Conservation (phyloP, 2,888 invertebrate species). For the Lithophane semibrunnea region DNA sequence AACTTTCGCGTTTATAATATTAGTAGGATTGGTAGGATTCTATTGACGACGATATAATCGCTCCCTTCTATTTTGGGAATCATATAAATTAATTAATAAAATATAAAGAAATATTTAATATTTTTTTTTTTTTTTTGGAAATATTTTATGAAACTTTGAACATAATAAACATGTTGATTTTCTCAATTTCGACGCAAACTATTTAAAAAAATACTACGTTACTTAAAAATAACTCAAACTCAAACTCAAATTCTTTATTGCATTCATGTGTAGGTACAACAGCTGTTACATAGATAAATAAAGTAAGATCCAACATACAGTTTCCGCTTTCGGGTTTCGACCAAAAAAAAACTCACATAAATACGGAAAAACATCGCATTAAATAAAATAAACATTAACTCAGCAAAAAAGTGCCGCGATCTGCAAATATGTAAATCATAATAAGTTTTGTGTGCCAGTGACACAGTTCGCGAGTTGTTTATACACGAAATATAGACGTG, state of each 20-base stretch:
- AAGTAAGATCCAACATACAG: too few relatives aligned
- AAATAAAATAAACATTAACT: conserved; percentile 31
- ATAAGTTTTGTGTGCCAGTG: conserved; percentile 19
- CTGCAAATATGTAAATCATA: conserved; percentile 28
- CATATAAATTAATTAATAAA: neutral
- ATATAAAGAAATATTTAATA: neutral
- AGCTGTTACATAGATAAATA: too few relatives aligned
- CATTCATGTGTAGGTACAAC: too few relatives aligned
- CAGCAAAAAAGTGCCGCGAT: conserved; percentile 21
- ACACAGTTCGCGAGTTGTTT: conserved; percentile 36
- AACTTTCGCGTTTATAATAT: too few relatives aligned
- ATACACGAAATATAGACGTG: neutral
- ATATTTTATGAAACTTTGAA: neutral
- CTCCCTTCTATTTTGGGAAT: neutral
- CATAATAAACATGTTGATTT: neutral
- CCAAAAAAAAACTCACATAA: neutral
- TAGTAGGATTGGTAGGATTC: neutral
- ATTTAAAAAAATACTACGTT: neutral
- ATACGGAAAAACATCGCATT: neutral
- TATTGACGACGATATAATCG: neutral
- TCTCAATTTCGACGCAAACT: neutral
- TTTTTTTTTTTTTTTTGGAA: too few relatives aligned
- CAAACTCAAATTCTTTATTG: too few relatives aligned
- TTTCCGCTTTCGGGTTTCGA: neutral
- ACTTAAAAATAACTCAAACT: too few relatives aligned